phyloP scores from a whole-genome alignment of 2,888 invertebrate species.

The Andrena marginata region DNA sequence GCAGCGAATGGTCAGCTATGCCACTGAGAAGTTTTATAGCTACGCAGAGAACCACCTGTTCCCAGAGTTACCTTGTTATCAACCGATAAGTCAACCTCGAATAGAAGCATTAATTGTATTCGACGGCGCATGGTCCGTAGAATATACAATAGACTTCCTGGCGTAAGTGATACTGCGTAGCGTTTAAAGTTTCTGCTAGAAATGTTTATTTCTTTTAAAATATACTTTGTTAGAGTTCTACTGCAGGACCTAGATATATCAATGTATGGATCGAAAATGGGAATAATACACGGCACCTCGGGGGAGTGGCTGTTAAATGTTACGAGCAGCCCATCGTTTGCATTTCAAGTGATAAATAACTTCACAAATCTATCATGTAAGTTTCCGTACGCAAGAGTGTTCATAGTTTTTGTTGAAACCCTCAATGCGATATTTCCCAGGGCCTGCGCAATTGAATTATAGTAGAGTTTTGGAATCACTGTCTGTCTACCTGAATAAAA shows the following conservation, averaged over 20 bases:
- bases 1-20: conserved; percentile 67
- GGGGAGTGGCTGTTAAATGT: conserved; percentile 88
- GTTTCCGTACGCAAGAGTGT: conserved; percentile 25
- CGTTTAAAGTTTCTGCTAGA: conserved; percentile 1
- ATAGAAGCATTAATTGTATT: conserved; percentile 76
- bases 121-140: conserved; percentile 72
- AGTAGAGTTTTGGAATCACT: conserved; percentile 63
- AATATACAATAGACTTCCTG: conserved; percentile 60
- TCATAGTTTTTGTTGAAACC: background rate
- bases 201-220: conserved; percentile 5
- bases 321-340: conserved; percentile 86
- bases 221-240: conserved; percentile 85
- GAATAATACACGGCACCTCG: conserved; percentile 88
- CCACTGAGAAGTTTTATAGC: conserved; percentile 71
- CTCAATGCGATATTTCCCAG: conserved; percentile 49
- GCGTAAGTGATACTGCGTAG: conserved; percentile 51
- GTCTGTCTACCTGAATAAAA: conserved; percentile 67
- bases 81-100: conserved; percentile 54
- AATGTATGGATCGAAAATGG: conserved; percentile 87
- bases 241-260: conserved; percentile 87
- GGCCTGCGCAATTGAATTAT: conserved; percentile 75
- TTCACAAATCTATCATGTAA: conserved; percentile 71
- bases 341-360: conserved; percentile 77
- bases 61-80: conserved; percentile 68
- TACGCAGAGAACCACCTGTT: conserved; percentile 75